A percentile compares a stretch with the other conserved stretches of the same genome.
Evolutionary conservation across 2,888 invertebrate genomes (phyloP).

Genomic region (Agrilus biguttatus): DNA sequence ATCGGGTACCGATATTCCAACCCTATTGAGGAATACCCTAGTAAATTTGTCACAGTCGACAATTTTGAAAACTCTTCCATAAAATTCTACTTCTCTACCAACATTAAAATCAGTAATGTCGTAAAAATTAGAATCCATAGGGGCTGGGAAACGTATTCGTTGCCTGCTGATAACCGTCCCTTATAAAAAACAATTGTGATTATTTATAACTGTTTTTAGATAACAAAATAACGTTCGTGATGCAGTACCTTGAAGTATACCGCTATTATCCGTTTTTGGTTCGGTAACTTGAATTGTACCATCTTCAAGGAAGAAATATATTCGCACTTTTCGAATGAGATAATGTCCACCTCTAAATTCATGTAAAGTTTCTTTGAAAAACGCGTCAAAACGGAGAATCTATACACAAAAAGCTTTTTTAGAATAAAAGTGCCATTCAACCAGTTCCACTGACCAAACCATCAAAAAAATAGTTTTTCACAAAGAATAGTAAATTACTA

Average conservation of each 20-base stretch:
- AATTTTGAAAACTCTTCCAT: conserved; percentile 67
- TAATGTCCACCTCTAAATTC: conserved; percentile 54
- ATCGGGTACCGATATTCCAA: conserved; percentile 73
- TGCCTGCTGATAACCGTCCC: conserved; percentile 72
- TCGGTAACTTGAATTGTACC: conserved; percentile 81
- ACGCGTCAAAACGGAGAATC: conserved; percentile 65
- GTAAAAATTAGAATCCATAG: conserved; percentile 61
- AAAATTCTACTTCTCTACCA: conserved; percentile 64
- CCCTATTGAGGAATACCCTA: conserved; percentile 64
- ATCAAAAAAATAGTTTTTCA: no score
- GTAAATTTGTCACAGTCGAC: conserved; percentile 81
- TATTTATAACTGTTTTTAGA: no score
- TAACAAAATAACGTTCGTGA: neutral
- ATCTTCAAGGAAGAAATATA: conserved; percentile 81
- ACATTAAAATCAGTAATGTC: conserved; percentile 80
- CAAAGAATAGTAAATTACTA: no score
- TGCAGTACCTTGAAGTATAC: conserved; percentile 61
- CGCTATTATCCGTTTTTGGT: conserved; percentile 69
- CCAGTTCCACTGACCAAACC: no score
- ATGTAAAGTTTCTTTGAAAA: conserved; percentile 65
- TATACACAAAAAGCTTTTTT: conserved; percentile 22
- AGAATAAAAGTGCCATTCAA: no score
- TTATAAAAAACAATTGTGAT: conserved; percentile 22
- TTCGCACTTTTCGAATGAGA: conserved; percentile 64
- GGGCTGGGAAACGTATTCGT: conserved; percentile 59